Conservation (phyloP, 2,797 vertebrate species). For the Astyanax mexicanus region DNA sequence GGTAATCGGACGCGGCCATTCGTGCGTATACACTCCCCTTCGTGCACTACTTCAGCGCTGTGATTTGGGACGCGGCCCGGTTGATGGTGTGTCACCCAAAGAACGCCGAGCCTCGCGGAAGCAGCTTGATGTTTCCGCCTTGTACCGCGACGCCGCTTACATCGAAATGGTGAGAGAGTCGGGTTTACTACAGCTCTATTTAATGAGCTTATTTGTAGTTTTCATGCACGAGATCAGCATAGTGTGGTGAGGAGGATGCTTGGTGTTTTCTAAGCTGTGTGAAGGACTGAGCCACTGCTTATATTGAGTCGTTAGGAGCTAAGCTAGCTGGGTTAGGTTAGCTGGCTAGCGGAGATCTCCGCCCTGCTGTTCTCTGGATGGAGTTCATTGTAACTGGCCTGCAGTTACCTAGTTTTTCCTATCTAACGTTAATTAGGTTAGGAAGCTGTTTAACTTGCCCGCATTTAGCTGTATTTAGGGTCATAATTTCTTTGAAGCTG, state of each 20-base stretch:
- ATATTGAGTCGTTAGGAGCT: background rate
- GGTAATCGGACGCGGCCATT: background rate
- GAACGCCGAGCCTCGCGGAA: conserved; percentile 60
- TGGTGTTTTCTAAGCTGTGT: background rate
- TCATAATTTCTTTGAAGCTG: no score
- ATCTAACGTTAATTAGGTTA: background rate
- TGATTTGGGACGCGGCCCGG: background rate
- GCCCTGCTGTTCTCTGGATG: no score
- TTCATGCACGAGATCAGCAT: background rate
- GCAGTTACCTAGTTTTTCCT: no score
- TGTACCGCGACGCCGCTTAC: conserved; percentile 60
- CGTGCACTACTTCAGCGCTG: background rate
- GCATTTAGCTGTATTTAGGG: background rate
- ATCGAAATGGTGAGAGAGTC: conserved; percentile 79
- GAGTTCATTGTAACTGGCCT: no score
- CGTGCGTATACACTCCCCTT: background rate
- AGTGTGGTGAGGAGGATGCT: background rate
- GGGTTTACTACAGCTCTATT: background rate
- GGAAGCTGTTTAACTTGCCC: background rate
- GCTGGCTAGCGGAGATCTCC: background rate
- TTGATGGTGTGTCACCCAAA: conserved; percentile 48
- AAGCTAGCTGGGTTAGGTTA: no score
- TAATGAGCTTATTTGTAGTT: background rate
- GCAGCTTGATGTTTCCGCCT: conserved; percentile 69
- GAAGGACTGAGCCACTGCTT: background rate